Base-by-base conservation (phyloP, 1,140 invertebrate genomes). In the Apis mellifera region DNA sequence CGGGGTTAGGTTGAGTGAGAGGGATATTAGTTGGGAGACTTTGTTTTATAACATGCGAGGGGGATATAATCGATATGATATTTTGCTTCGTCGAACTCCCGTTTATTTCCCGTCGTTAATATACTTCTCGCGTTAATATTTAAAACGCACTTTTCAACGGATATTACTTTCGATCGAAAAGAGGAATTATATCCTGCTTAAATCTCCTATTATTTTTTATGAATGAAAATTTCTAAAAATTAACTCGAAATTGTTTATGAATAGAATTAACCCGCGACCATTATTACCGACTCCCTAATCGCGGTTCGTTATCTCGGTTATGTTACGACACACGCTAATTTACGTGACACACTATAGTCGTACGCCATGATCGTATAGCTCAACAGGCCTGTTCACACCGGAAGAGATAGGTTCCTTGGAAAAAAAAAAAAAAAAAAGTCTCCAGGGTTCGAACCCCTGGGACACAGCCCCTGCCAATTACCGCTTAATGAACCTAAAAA, bases 401-500 rank as follows among this genome's bases (percentile, higher is more conserved):
- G 71, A 57, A 59, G 50, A 75, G 42, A 75, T 75, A 32, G 11
- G 59, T 50, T 26, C 13, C 3, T 26, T 26, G 17, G 21, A 26
- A 15, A 62, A 7, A 62, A 7, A 15, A n/a, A 66, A 48, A 3
- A 4, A 69, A 12, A 48, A 32, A 19, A 19, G 64, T 65, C 52
- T 48, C 17, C 23, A 1, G 21, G 26, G 21, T 23, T 75, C n/a
- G 62, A 55, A 65, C 52, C 42, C 17, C 5, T 64, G 54, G 23
- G 54, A 68, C 64, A 13, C 19, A 2, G 54, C 19, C 59, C 73
- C 19, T 65, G 62, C 64, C 73, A 68, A 81, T 75, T 68, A 76
- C 55, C 54, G 54, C 54, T 68, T 76, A 81, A 81, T 55, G 72
- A 81, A 68, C 21, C 72, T 50, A 74, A 75, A 75, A 68, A 32